These are phyloP conservation scores for Orthosia gracilis DNA, from an alignment of 2,888 invertebrate species.

Conservation along the genomic window DNA sequence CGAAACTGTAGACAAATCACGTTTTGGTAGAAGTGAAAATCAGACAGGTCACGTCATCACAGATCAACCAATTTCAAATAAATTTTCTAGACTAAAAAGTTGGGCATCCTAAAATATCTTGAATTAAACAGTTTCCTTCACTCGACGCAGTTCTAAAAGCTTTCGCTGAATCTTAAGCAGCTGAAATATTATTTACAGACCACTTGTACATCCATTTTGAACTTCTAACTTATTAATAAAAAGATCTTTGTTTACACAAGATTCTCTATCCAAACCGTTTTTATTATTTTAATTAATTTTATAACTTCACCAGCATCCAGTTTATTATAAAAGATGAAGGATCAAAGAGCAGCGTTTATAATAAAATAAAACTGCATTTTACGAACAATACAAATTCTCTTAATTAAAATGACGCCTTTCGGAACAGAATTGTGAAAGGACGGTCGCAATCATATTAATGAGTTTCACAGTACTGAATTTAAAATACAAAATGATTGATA, in stretches of 20 bases:
- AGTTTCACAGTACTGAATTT: neutral
- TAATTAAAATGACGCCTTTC: constrained; percentile 36
- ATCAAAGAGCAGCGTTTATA: constrained; percentile 1
- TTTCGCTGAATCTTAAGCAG: constrained; percentile 32
- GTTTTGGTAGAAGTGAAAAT: neutral
- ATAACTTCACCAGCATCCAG: constrained; percentile 1
- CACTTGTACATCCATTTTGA: constrained; percentile 22
- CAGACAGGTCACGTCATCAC: neutral
- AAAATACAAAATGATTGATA: neutral
- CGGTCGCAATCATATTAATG: constrained; percentile 8
- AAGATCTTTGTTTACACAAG: neutral
- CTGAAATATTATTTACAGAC: neutral
- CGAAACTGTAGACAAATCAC: neutral
- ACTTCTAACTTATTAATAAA: neutral
- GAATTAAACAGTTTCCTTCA: neutral
- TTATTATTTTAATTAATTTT: constrained; percentile 32
- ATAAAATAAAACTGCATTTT: constrained; percentile 8
- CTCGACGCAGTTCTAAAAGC: constrained; percentile 7
- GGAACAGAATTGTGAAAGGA: neutral
- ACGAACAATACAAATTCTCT: neutral
- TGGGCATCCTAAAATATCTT: neutral
- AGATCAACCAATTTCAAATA: neutral
- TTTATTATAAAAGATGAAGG: neutral
- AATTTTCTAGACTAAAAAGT: neutral
- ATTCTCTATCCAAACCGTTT: neutral